A percentile compares a stretch with the other conserved stretches of the same genome.
These are phyloP conservation scores for Iselma pallidipennis DNA, from an alignment of 2,888 invertebrate genomes.

Conservation along the genomic window DNA sequence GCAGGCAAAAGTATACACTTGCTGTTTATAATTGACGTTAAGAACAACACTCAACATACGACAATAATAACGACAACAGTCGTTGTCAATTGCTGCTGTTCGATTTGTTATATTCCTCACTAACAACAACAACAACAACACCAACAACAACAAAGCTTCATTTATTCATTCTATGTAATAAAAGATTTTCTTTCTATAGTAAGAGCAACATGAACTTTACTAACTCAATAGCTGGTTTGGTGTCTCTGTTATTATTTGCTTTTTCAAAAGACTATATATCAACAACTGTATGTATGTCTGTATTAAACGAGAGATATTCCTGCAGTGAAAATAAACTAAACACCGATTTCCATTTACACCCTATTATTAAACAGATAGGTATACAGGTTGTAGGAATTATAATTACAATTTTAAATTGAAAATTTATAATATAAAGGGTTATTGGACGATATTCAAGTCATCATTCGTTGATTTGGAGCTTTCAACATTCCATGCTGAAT, in stretches of 20 bases:
- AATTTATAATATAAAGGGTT: not conserved
- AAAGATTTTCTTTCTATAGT: not conserved
- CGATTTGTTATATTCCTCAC: not conserved
- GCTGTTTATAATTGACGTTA: slow-evolving; percentile 24
- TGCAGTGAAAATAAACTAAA: not conserved
- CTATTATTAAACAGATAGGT: too few relatives aligned
- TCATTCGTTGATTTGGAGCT: too few relatives aligned
- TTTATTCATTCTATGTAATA: not conserved
- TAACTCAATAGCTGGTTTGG: not conserved
- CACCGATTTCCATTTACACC: too few relatives aligned
- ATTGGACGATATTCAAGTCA: not conserved
- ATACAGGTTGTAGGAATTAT: not conserved
- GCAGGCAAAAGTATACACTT: slow-evolving; percentile 16
- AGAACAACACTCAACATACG: slow-evolving; percentile 11
- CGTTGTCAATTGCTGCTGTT: not conserved
- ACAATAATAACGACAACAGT: not conserved
- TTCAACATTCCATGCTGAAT: too few relatives aligned
- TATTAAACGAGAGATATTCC: too few relatives aligned
- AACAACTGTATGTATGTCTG: too few relatives aligned
- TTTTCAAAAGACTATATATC: not conserved
- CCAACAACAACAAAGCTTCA: not conserved
- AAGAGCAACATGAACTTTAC: not conserved
- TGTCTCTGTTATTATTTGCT: not conserved
- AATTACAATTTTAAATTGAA: not conserved
- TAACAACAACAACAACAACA: not conserved